These are phyloP conservation scores for Ptilonorhynchus violaceus DNA, from an alignment of 2,113 vertebrate species.

Conservation along the genomic window DNA sequence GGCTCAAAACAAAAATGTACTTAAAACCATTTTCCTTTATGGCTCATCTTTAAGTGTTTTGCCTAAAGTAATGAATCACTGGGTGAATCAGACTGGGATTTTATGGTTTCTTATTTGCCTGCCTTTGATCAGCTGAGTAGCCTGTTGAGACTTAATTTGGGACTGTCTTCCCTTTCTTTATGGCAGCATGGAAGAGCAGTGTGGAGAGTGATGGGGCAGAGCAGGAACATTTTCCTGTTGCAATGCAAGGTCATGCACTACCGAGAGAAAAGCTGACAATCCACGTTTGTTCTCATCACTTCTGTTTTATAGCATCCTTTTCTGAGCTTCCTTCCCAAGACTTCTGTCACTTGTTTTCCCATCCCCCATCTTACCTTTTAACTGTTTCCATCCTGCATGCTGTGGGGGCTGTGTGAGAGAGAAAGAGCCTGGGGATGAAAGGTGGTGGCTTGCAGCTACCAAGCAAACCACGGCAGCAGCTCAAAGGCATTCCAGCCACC, in stretches of 20 bases:
- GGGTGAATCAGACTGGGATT: constrained; percentile 33
- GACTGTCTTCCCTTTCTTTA: not conserved
- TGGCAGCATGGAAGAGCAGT: not conserved
- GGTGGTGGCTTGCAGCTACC: not conserved
- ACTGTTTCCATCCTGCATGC: not conserved
- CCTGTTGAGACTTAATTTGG: constrained; percentile 22
- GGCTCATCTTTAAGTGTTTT: constrained; percentile 57
- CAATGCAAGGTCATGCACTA: not conserved
- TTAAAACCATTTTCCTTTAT: constrained; percentile 54
- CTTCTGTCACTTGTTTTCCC: not conserved
- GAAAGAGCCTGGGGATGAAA: not conserved
- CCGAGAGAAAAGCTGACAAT: not conserved
- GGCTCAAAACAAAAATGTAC: constrained; percentile 47
- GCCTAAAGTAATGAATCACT: constrained; percentile 50
- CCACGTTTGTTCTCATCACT: not conserved
- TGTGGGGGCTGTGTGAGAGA: rapidly evolving
- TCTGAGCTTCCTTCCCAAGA: not conserved
- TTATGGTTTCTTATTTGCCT: constrained; percentile 47
- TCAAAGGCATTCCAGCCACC: rapidly evolving
- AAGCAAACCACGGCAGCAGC: not conserved
- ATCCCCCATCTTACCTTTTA: not conserved
- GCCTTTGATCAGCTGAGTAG: constrained; percentile 47
- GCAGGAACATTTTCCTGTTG: not conserved
- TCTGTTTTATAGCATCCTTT: not conserved
- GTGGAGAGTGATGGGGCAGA: not conserved